A percentile compares a stretch with the other conserved stretches of the same genome.
phyloP scores from a whole-genome alignment of 2,797 vertebrate species.

The Cercopithecus mitis region DNA sequence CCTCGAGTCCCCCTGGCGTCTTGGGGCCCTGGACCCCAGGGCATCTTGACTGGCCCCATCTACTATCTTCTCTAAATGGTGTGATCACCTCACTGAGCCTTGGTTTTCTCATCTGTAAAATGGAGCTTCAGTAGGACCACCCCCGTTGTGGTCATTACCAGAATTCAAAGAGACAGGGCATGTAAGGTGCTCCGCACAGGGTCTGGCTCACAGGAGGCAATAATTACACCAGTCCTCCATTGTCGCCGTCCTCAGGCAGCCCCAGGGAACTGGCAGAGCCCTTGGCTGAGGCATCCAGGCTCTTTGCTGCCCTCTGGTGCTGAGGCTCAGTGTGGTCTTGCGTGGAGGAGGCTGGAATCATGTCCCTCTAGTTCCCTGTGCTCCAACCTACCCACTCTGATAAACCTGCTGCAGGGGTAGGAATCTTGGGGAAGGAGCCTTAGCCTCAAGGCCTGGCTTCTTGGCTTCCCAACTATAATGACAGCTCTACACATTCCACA shows the following conservation, averaged over 20 bases:
- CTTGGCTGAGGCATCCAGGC: background rate
- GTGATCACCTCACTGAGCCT: background rate
- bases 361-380: background rate
- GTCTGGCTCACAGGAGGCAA: background rate
- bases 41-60: background rate
- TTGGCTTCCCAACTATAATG: background rate
- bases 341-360: background rate
- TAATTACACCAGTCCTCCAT: background rate
- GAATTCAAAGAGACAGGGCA: background rate
- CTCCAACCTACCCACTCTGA: background rate
- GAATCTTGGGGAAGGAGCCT: background rate
- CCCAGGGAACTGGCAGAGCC: background rate
- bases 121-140: background rate
- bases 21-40: background rate
- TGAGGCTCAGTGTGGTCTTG: fast-evolving
- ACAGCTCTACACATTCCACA: background rate
- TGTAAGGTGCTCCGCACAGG: background rate
- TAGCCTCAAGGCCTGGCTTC: background rate
- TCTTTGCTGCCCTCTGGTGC: conserved; percentile 45
- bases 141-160: background rate
- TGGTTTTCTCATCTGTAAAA: background rate
- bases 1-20: background rate
- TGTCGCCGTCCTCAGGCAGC: background rate
- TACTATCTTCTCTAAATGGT: background rate
- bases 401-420: background rate